phyloP scores from a whole-genome alignment of 2,113 vertebrate species.

The Barbus barbus region DNA sequence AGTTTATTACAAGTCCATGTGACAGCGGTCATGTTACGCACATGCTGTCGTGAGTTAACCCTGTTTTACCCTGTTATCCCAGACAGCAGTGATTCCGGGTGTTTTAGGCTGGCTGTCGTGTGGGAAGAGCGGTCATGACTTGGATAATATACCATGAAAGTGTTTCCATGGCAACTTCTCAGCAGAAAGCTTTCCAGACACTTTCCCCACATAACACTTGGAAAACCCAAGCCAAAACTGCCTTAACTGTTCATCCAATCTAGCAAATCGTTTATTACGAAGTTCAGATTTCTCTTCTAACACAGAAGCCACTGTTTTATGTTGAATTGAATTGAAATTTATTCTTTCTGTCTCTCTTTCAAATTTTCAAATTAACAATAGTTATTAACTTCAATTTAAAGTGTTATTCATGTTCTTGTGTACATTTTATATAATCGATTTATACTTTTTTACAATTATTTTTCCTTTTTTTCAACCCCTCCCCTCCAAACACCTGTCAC shows the following conservation, averaged over 20 bases:
- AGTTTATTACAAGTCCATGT: neutral
- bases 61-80: slow-evolving; percentile 23
- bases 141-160: slow-evolving; percentile 35
- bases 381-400: neutral
- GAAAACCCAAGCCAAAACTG: slow-evolving; percentile 10
- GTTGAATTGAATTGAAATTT: neutral
- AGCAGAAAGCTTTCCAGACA: slow-evolving; percentile 3
- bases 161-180: slow-evolving; percentile 47
- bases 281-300: neutral
- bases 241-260: neutral
- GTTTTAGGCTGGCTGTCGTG: slow-evolving; percentile 10
- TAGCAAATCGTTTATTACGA: neutral
- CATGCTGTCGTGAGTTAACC: slow-evolving; percentile 4
- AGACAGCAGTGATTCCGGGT: slow-evolving; percentile 13
- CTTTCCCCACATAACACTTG: neutral
- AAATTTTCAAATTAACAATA: neutral
- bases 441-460: neutral
- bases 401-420: neutral
- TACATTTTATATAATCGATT: neutral
- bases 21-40: neutral
- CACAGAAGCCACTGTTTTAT: neutral
- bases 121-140: slow-evolving; percentile 26
- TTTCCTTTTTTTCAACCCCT: neutral
- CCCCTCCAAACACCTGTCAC: neutral
- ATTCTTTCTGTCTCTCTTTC: neutral